Evolutionary conservation across 2,113 vertebrate species (phyloP), one percentile per base, ranked within the genome.

Genomic region (Acrocephalus arundinaceus): DNA sequence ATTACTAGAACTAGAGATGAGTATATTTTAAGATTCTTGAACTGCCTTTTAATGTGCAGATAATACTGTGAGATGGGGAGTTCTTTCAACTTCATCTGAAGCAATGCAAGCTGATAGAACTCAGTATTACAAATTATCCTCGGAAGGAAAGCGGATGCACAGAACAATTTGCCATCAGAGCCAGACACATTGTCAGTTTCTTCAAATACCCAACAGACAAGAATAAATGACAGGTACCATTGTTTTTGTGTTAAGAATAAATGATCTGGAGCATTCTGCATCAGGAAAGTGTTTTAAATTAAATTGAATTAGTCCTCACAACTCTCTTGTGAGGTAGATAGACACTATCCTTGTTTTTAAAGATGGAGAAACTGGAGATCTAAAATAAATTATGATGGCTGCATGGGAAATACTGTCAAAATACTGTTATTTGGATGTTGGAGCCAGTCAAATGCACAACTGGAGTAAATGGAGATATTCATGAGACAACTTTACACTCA

Each of bases 21-120:
- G 92, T 46, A 37, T 71, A 89, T 90, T 90, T 94, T 79, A 89
- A 92, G 92, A 89, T 94, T 95, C 93, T 78, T 95, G 90, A 94
- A 81, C 85, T 90, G 67, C 35, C 37, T 78, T 72, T 90, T 88
- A 74, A 93, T 93, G 49, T 91, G 57, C 76, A 88, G 70, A 58
- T 61, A 91, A 78, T 41, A 35, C 78, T 74, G 46, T 4, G 22
- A 83, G 55, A n/a, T 45, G 49, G 9, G 33, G 73, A 92, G 30
- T 80, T 93, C 84, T 77, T 92, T 92, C 89, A 96, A 73, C 61
- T 93, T 62, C 68, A 79, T 59, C 57, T 68, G 88, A 94, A 79
- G 51, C 49, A 79, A 71, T 45, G 59, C 41, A 93, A 85, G 61
- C n/a, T 90, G 82, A 94, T 63, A 87, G 82, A 78, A 52, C 57